Conservation (phyloP, 2,888 invertebrate species). For the Trileptium ribeirensis region DNA sequence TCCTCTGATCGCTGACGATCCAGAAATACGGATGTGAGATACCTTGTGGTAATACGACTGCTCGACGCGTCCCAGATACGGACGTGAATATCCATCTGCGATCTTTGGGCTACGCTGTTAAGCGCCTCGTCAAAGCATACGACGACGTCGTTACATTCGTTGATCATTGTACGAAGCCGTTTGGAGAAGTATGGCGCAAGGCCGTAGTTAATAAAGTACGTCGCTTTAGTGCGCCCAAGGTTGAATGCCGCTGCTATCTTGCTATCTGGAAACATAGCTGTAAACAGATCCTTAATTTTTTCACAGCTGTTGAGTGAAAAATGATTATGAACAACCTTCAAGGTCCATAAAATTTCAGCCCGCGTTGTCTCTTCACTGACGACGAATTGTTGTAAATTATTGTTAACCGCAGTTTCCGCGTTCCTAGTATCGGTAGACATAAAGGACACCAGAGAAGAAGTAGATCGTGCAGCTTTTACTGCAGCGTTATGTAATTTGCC, state of each 20-base stretch:
- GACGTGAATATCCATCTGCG: constrained; percentile 41
- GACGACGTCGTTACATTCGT: constrained; percentile 24
- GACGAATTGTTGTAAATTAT: too few relatives aligned
- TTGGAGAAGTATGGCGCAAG: constrained; percentile 34
- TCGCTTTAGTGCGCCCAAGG: background rate
- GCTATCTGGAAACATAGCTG: too few relatives aligned
- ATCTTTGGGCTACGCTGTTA: constrained; percentile 34
- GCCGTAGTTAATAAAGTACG: constrained; percentile 31
- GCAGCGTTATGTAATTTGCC: too few relatives aligned
- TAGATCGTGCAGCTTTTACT: too few relatives aligned
- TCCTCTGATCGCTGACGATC: constrained; percentile 33
- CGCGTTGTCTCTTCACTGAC: too few relatives aligned
- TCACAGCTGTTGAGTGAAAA: too few relatives aligned
- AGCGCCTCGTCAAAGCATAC: constrained; percentile 38
- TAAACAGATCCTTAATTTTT: too few relatives aligned
- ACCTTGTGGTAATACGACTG: constrained; percentile 35
- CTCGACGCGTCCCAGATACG: constrained; percentile 38
- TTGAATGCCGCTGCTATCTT: constrained; percentile 25
- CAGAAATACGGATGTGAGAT: constrained; percentile 39
- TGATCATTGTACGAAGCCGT: constrained; percentile 18
- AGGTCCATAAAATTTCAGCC: too few relatives aligned
- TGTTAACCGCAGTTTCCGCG: too few relatives aligned
- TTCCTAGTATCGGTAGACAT: too few relatives aligned
- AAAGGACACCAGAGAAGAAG: too few relatives aligned
- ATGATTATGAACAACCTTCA: too few relatives aligned